Evolutionary conservation across 1,140 invertebrate genomes (phyloP).

Genomic region (Drosophila subobscura): DNA sequence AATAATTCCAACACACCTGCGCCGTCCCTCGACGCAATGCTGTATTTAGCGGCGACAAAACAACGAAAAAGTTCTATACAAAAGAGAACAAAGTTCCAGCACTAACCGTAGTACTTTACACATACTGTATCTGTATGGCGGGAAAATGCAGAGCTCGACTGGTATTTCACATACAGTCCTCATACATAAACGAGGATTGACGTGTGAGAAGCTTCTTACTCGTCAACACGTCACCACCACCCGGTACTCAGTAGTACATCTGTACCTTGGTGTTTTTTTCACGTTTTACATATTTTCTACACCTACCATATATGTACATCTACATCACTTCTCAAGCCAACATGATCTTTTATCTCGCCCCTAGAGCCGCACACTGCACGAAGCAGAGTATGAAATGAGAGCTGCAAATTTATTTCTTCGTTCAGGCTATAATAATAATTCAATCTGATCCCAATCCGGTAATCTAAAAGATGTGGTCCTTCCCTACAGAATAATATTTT

Average conservation of each 20-base stretch:
- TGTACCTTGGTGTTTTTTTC: background rate
- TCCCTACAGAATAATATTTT: too few relatives aligned
- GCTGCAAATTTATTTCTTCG: too few relatives aligned
- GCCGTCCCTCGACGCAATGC: conserved; percentile 64
- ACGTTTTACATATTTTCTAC: background rate
- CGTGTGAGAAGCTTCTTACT: too few relatives aligned
- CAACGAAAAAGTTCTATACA: conserved; percentile 39
- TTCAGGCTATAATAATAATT: too few relatives aligned
- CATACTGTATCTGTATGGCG: conserved; percentile 62
- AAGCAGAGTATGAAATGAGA: too few relatives aligned
- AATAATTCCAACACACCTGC: conserved; percentile 76
- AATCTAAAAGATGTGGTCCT: too few relatives aligned
- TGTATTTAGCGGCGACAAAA: conserved; percentile 12
- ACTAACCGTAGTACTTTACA: conserved; percentile 55
- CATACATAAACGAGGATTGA: conserved; percentile 25
- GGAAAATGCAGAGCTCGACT: conserved; percentile 34
- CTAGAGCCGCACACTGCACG: too few relatives aligned
- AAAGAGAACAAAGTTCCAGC: conserved; percentile 69
- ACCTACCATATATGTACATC: background rate
- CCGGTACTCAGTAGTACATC: too few relatives aligned
- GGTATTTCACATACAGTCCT: conserved; percentile 37
- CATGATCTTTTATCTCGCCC: too few relatives aligned
- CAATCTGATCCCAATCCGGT: too few relatives aligned
- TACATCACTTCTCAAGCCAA: background rate
- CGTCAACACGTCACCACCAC: too few relatives aligned